Conservation (phyloP, 2,797 vertebrate species). For the Picus viridis region DNA sequence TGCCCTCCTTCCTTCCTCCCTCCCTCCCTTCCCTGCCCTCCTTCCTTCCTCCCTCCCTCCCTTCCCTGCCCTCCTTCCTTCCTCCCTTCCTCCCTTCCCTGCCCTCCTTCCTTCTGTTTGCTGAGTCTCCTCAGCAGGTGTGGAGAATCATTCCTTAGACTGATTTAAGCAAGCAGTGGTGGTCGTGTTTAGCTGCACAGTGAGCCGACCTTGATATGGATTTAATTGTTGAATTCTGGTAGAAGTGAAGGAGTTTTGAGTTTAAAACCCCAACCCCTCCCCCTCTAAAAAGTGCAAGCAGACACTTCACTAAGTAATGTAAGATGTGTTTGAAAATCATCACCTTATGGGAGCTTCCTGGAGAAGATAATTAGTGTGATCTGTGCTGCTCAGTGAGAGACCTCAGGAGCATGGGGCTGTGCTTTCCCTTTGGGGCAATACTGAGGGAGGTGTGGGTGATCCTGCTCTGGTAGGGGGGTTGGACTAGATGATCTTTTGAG, state of each 20-base stretch:
- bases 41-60: no score
- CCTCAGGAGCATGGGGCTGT: not conserved
- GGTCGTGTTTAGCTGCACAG: not conserved
- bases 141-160: not conserved
- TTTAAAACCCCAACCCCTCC: not conserved
- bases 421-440: not conserved
- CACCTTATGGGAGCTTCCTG: not conserved
- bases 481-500: no score
- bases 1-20: no score
- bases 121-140: not conserved
- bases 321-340: not conserved
- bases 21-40: no score
- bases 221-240: slow-evolving; percentile 1
- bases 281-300: not conserved
- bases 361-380: not conserved
- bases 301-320: not conserved
- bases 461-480: no score
- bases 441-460: not conserved
- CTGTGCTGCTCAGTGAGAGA: not conserved
- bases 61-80: no score
- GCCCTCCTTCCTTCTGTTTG: no score
- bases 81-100: no score
- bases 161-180: not conserved
- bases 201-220: not conserved
- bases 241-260: not conserved